phyloP scores from a whole-genome alignment of 2,113 vertebrate species.

The Tetrao urogallus region DNA sequence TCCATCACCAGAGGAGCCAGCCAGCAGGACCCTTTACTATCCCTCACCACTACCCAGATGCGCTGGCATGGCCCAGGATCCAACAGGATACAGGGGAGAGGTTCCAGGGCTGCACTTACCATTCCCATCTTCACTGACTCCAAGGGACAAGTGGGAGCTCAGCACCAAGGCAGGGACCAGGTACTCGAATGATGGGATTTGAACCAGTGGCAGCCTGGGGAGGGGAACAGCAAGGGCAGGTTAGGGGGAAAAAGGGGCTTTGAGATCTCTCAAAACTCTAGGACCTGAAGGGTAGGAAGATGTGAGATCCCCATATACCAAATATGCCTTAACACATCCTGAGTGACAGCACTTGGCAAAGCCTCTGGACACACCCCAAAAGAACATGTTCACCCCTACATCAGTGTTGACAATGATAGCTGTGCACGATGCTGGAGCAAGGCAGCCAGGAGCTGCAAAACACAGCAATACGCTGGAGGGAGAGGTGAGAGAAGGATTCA shows the following conservation, averaged over 20 bases:
- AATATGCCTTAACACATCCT: background rate
- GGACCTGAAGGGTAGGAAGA: background rate
- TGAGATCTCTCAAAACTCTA: background rate
- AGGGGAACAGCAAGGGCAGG: background rate
- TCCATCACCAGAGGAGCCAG: background rate
- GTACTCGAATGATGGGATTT: conserved; percentile 86
- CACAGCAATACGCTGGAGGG: background rate
- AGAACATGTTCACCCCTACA: fast-evolving
- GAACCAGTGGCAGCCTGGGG: conserved; percentile 83
- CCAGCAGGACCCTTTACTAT: background rate
- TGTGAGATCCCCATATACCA: background rate
- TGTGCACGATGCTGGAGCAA: background rate
- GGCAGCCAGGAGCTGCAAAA: background rate
- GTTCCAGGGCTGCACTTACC: conserved; percentile 70
- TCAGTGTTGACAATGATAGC: background rate
- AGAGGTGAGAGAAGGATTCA: background rate
- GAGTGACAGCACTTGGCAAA: background rate
- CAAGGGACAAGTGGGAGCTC: conserved; percentile 59
- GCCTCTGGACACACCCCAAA: too few species aligned
- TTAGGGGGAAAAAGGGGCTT: background rate
- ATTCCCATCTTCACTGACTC: conserved; percentile 51
- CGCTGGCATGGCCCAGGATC: fast-evolving
- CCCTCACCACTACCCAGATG: background rate
- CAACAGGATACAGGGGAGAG: background rate
- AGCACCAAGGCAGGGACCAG: conserved; percentile 83